Conservation (phyloP, 2,797 vertebrate genomes). For the Neopelma chrysocephalum region DNA sequence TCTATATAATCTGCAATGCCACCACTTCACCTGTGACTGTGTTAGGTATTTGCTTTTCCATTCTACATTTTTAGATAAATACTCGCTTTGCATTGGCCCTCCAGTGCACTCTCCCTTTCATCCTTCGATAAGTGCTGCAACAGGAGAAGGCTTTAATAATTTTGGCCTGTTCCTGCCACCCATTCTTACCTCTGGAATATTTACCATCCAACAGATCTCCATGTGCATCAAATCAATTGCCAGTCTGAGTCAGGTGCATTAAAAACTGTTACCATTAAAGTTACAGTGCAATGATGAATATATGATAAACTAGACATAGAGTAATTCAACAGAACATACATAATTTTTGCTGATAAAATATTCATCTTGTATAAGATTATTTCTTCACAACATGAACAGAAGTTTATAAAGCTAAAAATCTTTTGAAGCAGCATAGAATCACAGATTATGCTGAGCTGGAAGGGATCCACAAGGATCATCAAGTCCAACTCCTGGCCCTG, state of each 20-base stretch:
- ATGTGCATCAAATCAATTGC: not conserved
- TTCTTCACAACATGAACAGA: not conserved
- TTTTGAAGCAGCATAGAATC: not conserved
- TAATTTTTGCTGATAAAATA: not conserved
- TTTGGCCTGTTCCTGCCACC: not conserved
- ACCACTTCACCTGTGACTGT: not conserved
- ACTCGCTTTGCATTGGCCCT: not conserved
- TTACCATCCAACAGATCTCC: not conserved
- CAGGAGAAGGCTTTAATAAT: not conserved
- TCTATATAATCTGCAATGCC: not conserved
- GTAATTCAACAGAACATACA: not conserved
- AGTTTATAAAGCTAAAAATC: not conserved
- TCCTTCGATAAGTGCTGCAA: not conserved
- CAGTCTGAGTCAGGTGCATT: not conserved
- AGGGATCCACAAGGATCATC: not conserved
- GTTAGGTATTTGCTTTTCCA: not conserved
- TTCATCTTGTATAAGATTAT: not conserved
- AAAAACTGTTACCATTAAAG: not conserved
- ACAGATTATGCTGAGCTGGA: not conserved
- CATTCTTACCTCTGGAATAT: not conserved
- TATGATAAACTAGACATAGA: not conserved
- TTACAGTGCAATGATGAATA: not conserved
- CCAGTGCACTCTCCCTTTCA: not conserved
- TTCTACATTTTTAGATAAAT: not conserved
- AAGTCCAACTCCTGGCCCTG: not conserved